Percentiles rank a stretch among this genome's conserved stretches.
Conservation (phyloP, 2,888 invertebrate genomes). For the Andrena bucephala region DNA sequence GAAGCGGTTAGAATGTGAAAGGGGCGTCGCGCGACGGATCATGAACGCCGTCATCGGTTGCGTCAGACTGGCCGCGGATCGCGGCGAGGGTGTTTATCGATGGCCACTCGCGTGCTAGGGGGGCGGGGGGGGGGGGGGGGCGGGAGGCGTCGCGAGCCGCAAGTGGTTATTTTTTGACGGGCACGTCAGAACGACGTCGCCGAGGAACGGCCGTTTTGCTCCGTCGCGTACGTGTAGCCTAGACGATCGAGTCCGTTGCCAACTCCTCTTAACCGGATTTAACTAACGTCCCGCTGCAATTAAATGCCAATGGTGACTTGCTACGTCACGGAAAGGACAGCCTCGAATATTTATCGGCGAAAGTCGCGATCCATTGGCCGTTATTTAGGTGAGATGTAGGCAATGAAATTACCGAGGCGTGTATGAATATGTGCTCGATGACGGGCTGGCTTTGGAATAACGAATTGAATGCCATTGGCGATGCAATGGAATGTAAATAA, state of each 20-base stretch:
- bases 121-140: conserved; percentile 37
- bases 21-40: conserved; percentile 29
- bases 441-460: too few species aligned
- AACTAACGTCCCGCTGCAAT: conserved; percentile 61
- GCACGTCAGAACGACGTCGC: conserved; percentile 60
- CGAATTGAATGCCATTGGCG: too few species aligned
- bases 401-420: too few species aligned
- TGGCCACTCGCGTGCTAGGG: conserved; percentile 58
- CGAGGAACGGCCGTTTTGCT: conserved; percentile 38
- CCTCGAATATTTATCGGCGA: background rate
- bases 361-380: background rate
- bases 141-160: conserved; percentile 41
- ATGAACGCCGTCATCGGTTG: conserved; percentile 59
- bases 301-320: conserved; percentile 56
- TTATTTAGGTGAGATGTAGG: background rate
- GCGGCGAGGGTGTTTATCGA: conserved; percentile 60
- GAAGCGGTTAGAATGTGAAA: background rate
- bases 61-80: conserved; percentile 54
- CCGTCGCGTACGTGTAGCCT: conserved; percentile 16
- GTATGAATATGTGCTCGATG: too few species aligned
- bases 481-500: too few species aligned
- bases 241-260: conserved; percentile 45
- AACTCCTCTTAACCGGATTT: conserved; percentile 59
- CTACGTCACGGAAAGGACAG: background rate
- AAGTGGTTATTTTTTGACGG: conserved; percentile 73